Percentiles rank a stretch among this genome's conserved stretches.
phyloP scores from a whole-genome alignment of 1,140 invertebrate species.

The Himalopsyche phryganea region DNA sequence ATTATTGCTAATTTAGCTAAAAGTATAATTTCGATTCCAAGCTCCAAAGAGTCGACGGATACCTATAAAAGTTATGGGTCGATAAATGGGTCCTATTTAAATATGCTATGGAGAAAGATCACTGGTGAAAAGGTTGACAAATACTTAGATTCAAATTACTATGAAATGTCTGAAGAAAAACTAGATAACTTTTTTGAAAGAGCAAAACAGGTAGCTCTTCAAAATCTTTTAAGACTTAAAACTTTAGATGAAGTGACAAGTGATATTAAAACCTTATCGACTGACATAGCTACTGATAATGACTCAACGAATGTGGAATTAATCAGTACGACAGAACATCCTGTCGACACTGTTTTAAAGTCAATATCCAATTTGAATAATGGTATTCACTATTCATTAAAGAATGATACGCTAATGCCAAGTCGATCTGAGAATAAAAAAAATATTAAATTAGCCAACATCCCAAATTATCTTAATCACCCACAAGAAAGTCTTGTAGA shows the following conservation, averaged over 20 bases:
- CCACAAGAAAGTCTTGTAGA: too few relatives aligned
- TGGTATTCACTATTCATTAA: not conserved
- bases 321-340: too few relatives aligned
- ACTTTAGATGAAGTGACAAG: slow-evolving; percentile 1
- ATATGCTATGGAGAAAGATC: slow-evolving; percentile 19
- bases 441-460: not conserved
- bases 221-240: slow-evolving; percentile 5
- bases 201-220: slow-evolving; percentile 17
- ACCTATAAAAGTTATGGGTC: not conserved
- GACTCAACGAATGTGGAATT: too few relatives aligned
- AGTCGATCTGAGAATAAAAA: not conserved
- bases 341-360: too few relatives aligned
- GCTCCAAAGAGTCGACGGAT: not conserved
- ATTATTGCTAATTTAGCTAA: not conserved
- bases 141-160: slow-evolving; percentile 7
- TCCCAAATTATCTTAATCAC: not conserved
- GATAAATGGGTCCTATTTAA: slow-evolving; percentile 13
- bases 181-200: slow-evolving; percentile 16
- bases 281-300: too few relatives aligned
- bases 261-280: not conserved
- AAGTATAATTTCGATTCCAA: not conserved
- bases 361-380: too few relatives aligned
- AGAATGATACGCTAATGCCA: not conserved
- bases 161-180: slow-evolving; percentile 13
- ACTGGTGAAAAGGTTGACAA: slow-evolving; percentile 12